Conservation (phyloP, 1,140 invertebrate species). For the Scaptomyza montana region DNA sequence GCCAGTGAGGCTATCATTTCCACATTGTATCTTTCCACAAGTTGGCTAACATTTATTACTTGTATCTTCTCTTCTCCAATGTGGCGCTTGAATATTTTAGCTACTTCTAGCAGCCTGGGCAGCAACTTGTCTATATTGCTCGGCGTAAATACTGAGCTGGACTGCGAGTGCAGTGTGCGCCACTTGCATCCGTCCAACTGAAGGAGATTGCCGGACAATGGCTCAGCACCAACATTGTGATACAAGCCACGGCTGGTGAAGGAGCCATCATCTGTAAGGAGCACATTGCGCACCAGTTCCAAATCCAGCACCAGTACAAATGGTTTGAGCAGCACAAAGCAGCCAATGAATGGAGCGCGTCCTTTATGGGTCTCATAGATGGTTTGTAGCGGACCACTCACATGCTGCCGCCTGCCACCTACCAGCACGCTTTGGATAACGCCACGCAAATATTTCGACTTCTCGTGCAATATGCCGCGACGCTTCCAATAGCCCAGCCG, state of each 20-base stretch:
- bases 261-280: conserved; percentile 66
- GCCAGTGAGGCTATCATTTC: conserved; percentile 63
- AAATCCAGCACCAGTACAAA: conserved; percentile 72
- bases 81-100: conserved; percentile 41
- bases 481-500: conserved; percentile 79
- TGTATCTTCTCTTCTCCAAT: conserved; percentile 14
- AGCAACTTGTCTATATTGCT: conserved; percentile 85
- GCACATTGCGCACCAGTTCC: conserved; percentile 66
- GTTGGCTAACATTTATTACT: conserved; percentile 52
- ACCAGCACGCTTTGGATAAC: conserved; percentile 61
- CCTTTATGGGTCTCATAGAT: conserved; percentile 65
- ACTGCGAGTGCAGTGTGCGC: conserved; percentile 84
- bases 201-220: conserved; percentile 85
- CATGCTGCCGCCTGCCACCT: conserved; percentile 54
- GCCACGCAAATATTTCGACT: conserved; percentile 76
- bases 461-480: conserved; percentile 84
- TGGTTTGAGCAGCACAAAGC: conserved; percentile 67
- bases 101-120: conserved; percentile 69
- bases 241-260: conserved; percentile 84
- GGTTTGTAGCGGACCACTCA: conserved; percentile 46
- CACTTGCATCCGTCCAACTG: conserved; percentile 85
- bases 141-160: conserved; percentile 85
- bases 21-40: conserved; percentile 58
- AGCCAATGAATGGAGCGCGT: conserved; percentile 70
- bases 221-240: conserved; percentile 84